Evolutionary conservation across 2,888 invertebrate genomes (phyloP), one percentile per base, ranked within the genome.

Genomic region (Selenia dentaria): DNA sequence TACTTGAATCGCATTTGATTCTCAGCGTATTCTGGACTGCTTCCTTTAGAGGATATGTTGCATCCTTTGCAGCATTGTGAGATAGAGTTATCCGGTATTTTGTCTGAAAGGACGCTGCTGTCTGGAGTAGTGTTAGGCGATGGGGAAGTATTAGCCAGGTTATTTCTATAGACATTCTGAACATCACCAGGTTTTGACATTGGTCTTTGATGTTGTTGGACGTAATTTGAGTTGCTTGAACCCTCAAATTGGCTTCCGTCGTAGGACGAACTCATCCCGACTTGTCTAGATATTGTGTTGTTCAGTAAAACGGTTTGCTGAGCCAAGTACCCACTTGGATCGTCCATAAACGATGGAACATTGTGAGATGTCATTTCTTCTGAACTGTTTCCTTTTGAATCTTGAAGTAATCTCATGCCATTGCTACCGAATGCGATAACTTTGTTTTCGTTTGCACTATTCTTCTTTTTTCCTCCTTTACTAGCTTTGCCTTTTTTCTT

Each of bases 221-320:
- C 58, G 41, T 70, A 82, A 46, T 59, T 64, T 2, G 53, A 27
- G 25, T 52, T 60, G 45, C 61, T 77, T 0, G 74, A 52, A 45
- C 61, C 70, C 22, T 86, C 87, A 54, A 72, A 86, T 37, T 78
- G 80, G 53, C 68, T 78, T 12, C 54, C 56, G 18, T 88, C 88
- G 46, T 79, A 88, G 0, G 75, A 66, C 1, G 83, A 62, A 53
- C 75, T 82, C 13, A 80, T 77, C 32, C 85, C 87, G n/a, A 88
- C 88, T 82, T 95, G 95, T 63, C 94, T 90, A 45, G 94, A 94
- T 81, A 96, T 96, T 6, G 95, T 96, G 70, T 94, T 96, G 70
- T 97, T 96, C 36, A 97, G 81, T 57, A 97, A 80, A 18, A 96
- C 96, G 0, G 97, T 97, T 79, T 98, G 97, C 65, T 97, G 97